These are phyloP conservation scores for Mungos mungo DNA, from an alignment of 2,113 vertebrate species.

Conservation along the genomic window DNA sequence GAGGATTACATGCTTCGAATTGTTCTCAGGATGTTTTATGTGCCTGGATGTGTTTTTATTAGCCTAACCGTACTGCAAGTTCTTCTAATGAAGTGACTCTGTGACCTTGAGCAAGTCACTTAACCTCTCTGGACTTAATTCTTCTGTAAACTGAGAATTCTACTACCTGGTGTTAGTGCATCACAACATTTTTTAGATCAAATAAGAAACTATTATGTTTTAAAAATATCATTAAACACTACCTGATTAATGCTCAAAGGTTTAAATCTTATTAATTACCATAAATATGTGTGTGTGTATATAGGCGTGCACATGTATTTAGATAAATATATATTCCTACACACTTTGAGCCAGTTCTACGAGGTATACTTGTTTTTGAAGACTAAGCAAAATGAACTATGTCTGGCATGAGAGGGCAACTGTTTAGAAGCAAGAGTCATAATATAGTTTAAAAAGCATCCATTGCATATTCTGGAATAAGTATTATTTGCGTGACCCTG, in stretches of 20 bases:
- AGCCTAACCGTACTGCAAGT: not conserved
- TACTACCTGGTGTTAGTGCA: not conserved
- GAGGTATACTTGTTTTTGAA: constrained; percentile 27
- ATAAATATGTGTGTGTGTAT: not conserved
- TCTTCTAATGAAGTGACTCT: not conserved
- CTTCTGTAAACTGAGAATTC: constrained; percentile 17
- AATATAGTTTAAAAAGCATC: constrained; percentile 24
- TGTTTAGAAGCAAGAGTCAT: constrained; percentile 21
- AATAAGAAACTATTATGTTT: not conserved
- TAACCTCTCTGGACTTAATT: constrained; percentile 34
- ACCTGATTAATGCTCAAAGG: not conserved
- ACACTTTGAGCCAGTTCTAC: not conserved
- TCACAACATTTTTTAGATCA: constrained; percentile 26
- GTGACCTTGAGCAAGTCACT: constrained; percentile 14
- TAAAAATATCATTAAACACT: constrained; percentile 5
- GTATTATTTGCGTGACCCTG: constrained; percentile 87
- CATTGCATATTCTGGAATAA: constrained; percentile 84
- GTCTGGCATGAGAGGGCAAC: constrained; percentile 7
- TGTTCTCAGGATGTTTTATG: constrained; percentile 39
- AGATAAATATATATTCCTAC: not conserved
- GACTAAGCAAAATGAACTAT: constrained; percentile 55
- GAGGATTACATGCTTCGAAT: constrained; percentile 36
- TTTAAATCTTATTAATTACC: not conserved
- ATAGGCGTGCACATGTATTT: not conserved
- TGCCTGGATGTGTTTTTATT: constrained; percentile 43